These are phyloP conservation scores for Xenotilapia caudafasciata DNA, from an alignment of 2,113 vertebrate species.

Conservation along the genomic window DNA sequence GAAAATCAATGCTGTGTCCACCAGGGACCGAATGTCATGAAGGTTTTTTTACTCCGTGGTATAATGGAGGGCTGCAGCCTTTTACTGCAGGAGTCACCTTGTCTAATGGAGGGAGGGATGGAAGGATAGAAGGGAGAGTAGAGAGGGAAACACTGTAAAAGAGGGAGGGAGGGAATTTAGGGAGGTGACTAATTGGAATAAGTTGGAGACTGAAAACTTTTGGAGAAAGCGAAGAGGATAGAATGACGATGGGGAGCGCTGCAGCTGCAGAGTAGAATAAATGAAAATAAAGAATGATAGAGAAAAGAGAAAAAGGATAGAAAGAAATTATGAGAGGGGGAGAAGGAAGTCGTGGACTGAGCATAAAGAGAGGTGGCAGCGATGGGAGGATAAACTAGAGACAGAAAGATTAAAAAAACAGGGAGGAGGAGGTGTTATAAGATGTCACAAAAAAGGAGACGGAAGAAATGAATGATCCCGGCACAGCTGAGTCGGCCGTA, in stretches of 20 bases:
- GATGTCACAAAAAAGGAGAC: neutral
- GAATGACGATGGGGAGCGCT: neutral
- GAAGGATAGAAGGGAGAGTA: neutral
- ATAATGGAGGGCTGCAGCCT: constrained; percentile 59
- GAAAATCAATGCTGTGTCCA: constrained; percentile 68
- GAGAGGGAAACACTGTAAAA: neutral
- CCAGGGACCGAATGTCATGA: constrained; percentile 66
- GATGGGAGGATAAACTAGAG: neutral
- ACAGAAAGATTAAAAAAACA: neutral
- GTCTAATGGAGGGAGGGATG: constrained; percentile 55
- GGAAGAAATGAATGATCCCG: neutral
- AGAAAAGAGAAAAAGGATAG: neutral
- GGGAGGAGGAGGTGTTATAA: neutral
- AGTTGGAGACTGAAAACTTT: neutral
- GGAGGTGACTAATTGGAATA: neutral
- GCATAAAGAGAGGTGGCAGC: neutral
- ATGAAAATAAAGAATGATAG: neutral
- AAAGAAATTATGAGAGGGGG: neutral
- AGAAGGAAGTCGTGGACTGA: neutral
- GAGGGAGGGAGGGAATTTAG: neutral
- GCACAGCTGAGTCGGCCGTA: neutral
- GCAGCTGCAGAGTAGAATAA: neutral
- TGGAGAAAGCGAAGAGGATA: neutral
- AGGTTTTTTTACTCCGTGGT: constrained; percentile 39
- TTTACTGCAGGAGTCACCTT: constrained; percentile 69